phyloP scores from a whole-genome alignment of 1,140 invertebrate species.

The Thalassaphorura encarpata region DNA sequence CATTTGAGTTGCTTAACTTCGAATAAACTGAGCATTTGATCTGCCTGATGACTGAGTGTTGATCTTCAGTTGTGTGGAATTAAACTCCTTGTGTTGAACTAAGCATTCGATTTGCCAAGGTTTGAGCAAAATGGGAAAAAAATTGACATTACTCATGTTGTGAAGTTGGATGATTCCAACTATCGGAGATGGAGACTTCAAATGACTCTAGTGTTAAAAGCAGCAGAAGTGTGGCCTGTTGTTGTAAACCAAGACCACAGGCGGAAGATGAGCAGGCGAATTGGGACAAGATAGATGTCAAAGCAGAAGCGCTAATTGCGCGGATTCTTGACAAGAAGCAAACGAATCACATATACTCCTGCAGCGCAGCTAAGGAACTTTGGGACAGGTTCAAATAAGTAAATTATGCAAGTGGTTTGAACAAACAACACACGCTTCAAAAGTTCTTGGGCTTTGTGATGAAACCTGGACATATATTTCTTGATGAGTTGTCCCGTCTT shows the following conservation, averaged over 20 bases:
- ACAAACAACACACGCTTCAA: constrained; percentile 11
- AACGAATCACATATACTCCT: constrained; percentile 1
- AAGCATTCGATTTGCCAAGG: too few relatives aligned
- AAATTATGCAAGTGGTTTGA: constrained; percentile 4
- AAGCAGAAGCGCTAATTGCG: constrained; percentile 10
- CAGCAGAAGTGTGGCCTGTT: neutral
- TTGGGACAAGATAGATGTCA: constrained; percentile 3
- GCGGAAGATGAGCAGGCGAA: neutral
- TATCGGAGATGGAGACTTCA: neutral
- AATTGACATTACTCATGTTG: neutral
- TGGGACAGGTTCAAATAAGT: constrained; percentile 1
- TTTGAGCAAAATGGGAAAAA: neutral
- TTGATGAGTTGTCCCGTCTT: neutral
- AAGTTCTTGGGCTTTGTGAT: constrained; percentile 8
- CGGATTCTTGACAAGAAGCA: neutral
- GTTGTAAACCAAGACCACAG: neutral
- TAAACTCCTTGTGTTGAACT: too few relatives aligned
- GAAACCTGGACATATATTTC: neutral
- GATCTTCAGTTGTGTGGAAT: too few relatives aligned
- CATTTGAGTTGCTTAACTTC: too few relatives aligned
- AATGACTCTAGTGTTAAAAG: neutral
- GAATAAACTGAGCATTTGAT: too few relatives aligned
- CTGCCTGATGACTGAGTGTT: too few relatives aligned
- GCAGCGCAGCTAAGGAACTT: constrained; percentile 3
- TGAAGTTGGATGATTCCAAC: neutral